Conservation (phyloP, 2,888 invertebrate genomes). For the Thyatira batis region DNA sequence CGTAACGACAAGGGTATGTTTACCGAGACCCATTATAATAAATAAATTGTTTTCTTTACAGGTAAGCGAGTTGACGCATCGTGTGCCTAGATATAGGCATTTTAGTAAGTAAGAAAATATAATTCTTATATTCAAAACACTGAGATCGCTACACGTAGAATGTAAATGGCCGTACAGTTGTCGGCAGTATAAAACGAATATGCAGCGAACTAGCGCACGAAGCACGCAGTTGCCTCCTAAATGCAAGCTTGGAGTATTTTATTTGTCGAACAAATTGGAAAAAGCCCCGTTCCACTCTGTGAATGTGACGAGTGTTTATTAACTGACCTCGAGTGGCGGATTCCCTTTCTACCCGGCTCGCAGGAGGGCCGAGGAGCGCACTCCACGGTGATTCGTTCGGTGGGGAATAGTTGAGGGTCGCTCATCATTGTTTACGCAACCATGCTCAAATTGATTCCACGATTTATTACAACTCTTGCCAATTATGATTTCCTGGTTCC, state of each 20-base stretch:
- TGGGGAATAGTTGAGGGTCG: conserved; percentile 13
- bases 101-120: neutral
- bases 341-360: conserved; percentile 9
- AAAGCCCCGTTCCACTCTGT: conserved; percentile 17
- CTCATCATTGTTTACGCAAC: neutral
- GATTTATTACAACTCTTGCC: neutral
- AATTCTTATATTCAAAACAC: neutral
- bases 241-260: conserved; percentile 10
- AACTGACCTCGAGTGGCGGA: conserved; percentile 26
- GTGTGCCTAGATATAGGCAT: neutral
- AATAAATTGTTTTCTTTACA: neutral
- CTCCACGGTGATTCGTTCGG: conserved; percentile 8
- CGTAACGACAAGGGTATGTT: neutral
- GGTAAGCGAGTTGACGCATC: neutral
- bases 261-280: conserved; percentile 24
- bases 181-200: neutral
- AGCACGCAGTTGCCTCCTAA: conserved; percentile 1
- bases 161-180: neutral
- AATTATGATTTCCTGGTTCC: neutral
- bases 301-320: conserved; percentile 31
- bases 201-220: neutral
- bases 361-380: conserved; percentile 7
- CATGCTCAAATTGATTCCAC: neutral
- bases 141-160: neutral
- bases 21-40: neutral